These are phyloP conservation scores for Sylvilagus floridanus DNA, from an alignment of 2,797 vertebrate genomes.

Conservation along the genomic window DNA sequence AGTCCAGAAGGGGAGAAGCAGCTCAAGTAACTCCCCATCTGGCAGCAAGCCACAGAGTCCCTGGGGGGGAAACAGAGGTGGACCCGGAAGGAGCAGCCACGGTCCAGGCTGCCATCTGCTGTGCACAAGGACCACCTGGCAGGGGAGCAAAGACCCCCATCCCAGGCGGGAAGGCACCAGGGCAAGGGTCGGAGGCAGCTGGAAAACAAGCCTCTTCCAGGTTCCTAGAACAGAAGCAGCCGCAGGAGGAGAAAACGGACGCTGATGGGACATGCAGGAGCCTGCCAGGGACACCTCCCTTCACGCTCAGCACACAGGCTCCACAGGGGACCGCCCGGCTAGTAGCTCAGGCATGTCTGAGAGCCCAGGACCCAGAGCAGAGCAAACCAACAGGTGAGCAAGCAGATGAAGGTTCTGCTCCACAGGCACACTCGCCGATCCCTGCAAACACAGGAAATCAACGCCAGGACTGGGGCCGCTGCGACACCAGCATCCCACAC, in stretches of 20 bases:
- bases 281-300: background rate
- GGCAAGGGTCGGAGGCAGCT: background rate
- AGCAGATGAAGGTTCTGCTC: background rate
- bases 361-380: background rate
- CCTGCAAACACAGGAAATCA: background rate
- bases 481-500: no score
- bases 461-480: background rate
- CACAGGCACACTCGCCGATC: background rate
- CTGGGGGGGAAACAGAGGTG: background rate
- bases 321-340: accelerated
- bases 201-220: background rate
- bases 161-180: background rate
- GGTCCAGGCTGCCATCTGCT: background rate
- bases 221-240: background rate
- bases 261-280: accelerated
- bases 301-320: background rate
- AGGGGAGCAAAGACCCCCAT: background rate
- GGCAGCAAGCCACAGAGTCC: background rate
- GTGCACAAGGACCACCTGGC: background rate
- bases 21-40: background rate
- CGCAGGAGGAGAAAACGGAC: background rate
- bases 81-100: background rate
- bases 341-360: background rate
- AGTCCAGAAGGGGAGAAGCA: background rate
- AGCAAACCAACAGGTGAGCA: background rate